phyloP scores from a whole-genome alignment of 1,140 invertebrate genomes.

The Pachypeltis micranthus region DNA sequence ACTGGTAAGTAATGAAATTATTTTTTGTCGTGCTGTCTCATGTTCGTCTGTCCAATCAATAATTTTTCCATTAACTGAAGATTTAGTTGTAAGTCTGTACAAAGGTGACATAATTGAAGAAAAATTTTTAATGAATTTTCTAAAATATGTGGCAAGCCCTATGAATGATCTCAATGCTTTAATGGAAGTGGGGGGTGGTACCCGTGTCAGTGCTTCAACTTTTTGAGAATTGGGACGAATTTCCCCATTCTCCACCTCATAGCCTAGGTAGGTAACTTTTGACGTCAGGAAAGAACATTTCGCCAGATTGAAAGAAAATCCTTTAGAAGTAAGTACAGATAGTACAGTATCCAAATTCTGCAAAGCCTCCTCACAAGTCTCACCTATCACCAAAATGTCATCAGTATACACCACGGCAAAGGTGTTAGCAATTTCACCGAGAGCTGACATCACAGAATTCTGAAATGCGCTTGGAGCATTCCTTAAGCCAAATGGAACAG shows the following conservation, averaged over 20 bases:
- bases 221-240: conserved; percentile 23
- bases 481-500: conserved; percentile 37
- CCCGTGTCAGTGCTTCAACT: conserved; percentile 20
- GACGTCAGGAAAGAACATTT: conserved; percentile 31
- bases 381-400: background rate
- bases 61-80: background rate
- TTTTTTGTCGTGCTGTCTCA: background rate
- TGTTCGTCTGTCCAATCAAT: conserved; percentile 3
- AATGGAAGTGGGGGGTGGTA: conserved; percentile 25
- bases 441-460: conserved; percentile 29
- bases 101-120: conserved; percentile 27
- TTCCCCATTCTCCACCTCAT: conserved; percentile 23
- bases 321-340: background rate
- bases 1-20: conserved; percentile 18
- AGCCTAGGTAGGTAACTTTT: conserved; percentile 30
- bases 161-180: conserved; percentile 27
- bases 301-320: conserved; percentile 21
- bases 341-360: conserved; percentile 7
- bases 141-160: conserved; percentile 30
- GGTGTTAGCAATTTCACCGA: background rate
- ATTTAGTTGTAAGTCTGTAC: conserved; percentile 9
- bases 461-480: conserved; percentile 37
- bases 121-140: conserved; percentile 30
- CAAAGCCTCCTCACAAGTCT: conserved; percentile 15
- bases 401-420: background rate